These are phyloP conservation scores for Holcopasites calliopsidis DNA, from an alignment of 1,140 invertebrate genomes.

Conservation along the genomic window DNA sequence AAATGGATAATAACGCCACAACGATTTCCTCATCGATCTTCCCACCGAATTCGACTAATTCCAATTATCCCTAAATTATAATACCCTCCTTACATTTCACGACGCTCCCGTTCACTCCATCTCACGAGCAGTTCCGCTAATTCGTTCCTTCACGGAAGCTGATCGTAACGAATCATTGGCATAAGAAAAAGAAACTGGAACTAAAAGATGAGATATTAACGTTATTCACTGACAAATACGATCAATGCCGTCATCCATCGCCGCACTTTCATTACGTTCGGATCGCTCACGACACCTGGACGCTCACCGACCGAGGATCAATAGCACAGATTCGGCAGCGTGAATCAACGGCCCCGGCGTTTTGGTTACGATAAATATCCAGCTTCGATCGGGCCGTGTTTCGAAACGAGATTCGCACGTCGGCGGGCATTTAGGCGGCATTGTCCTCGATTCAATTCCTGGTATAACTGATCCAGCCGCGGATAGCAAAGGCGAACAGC, in stretches of 20 bases:
- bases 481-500: not conserved
- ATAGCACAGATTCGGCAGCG: constrained; percentile 66
- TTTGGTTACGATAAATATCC: not conserved
- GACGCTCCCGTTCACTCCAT: no score
- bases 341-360: not conserved
- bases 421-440: not conserved
- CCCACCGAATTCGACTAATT: no score
- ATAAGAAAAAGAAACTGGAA: no score
- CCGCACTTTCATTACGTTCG: not conserved
- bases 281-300: not conserved
- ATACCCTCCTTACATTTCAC: no score
- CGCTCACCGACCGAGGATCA: constrained; percentile 35
- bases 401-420: not conserved
- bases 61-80: no score
- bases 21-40: no score
- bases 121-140: no score
- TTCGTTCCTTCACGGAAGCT: no score
- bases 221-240: no score
- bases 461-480: not conserved
- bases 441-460: not conserved
- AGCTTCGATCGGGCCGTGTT: not conserved
- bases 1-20: no score
- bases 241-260: not conserved
- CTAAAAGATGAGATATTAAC: no score
- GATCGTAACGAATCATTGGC: no score